phyloP scores from a whole-genome alignment of 37 sponge, comb jelly and placozoan genomes.

The Haliclona indistincta region DNA sequence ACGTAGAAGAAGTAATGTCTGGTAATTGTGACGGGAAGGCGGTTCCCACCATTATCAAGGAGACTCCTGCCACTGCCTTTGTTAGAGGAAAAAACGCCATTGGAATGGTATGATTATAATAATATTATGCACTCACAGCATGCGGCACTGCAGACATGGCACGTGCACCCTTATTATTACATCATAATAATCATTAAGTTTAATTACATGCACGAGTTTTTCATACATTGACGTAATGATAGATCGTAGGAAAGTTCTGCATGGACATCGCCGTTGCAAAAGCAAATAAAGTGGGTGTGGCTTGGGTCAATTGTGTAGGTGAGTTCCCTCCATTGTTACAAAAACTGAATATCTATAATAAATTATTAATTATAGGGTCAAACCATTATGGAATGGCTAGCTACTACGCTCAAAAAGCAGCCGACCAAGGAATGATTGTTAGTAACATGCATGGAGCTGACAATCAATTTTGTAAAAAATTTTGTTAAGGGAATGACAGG shows the following conservation, averaged over 20 bases:
- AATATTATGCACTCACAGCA: no score
- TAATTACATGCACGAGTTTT: neutral
- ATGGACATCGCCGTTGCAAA: constrained; percentile 92
- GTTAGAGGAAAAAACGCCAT: constrained; percentile 84
- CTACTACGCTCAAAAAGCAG: constrained; percentile 80
- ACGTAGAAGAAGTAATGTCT: neutral
- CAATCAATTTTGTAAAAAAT: neutral
- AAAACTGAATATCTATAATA: neutral
- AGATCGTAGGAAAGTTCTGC: constrained; percentile 81
- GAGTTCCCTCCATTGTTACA: neutral
- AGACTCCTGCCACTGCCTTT: constrained; percentile 81
- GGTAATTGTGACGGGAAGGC: constrained; percentile 67
- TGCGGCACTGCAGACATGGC: no score
- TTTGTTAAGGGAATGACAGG: constrained; percentile 72
- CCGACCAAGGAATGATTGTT: constrained; percentile 79
- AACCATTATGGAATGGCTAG: constrained; percentile 97
- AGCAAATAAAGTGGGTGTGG: constrained; percentile 79
- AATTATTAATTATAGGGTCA: constrained; percentile 55
- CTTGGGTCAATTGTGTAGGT: constrained; percentile 89
- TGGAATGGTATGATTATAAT: constrained; percentile 68
- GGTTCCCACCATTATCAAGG: constrained; percentile 63
- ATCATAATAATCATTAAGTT: no score
- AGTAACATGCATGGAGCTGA: no score
- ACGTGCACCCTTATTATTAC: no score
- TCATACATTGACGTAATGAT: neutral